Conservation (phyloP, 2,113 vertebrate genomes). For the Felis chaus region DNA sequence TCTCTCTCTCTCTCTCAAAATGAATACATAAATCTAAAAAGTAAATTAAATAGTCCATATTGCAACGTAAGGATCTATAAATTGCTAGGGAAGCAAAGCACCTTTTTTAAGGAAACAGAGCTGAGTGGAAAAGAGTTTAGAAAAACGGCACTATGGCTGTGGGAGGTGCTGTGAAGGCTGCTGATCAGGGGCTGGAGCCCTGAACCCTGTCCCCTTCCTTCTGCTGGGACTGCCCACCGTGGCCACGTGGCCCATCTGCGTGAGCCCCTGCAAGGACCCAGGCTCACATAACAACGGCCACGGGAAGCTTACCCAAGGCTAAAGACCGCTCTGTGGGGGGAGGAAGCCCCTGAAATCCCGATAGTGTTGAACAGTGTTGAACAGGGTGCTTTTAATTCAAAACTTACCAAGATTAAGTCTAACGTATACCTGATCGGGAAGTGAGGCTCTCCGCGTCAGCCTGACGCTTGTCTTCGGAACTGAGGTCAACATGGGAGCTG, state of each 20-base stretch:
- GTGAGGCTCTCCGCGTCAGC: neutral
- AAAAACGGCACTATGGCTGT: rapidly evolving
- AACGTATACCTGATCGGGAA: neutral
- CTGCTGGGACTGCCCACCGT: neutral
- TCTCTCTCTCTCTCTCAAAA: too few relatives aligned
- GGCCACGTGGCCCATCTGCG: neutral
- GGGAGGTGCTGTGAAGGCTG: neutral
- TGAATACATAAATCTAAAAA: too few relatives aligned
- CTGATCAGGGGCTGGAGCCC: neutral
- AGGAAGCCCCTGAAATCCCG: neutral
- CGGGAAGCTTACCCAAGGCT: neutral
- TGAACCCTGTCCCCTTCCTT: neutral
- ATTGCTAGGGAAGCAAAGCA: neutral
- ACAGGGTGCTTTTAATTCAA: neutral
- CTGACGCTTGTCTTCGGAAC: neutral
- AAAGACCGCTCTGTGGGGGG: neutral
- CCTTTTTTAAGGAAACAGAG: neutral
- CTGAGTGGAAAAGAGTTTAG: neutral
- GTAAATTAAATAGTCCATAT: neutral
- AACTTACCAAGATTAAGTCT: neutral
- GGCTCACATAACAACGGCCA: rapidly evolving
- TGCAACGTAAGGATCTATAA: neutral
- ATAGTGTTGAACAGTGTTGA: neutral
- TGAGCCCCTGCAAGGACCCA: rapidly evolving
- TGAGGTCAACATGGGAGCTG: neutral